phyloP scores from a whole-genome alignment of 2,113 vertebrate genomes.

The Sula dactylatra region DNA sequence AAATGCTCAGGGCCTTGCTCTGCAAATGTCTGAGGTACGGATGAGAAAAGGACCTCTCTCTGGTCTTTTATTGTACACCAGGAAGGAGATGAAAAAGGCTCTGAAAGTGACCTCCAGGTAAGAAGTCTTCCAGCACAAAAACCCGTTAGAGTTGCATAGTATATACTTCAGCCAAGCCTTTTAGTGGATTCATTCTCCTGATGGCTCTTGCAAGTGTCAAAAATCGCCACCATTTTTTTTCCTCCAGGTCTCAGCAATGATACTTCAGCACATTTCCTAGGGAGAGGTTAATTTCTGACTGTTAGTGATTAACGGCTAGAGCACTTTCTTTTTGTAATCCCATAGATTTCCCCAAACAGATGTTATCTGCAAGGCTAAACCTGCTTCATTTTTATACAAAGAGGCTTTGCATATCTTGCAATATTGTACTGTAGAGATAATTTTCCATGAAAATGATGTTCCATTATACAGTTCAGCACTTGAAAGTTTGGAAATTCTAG shows the following conservation, averaged over 20 bases:
- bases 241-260: neutral
- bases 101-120: neutral
- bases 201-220: neutral
- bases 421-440: neutral
- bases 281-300: neutral
- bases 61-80: neutral
- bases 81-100: neutral
- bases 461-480: neutral
- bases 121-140: neutral
- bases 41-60: neutral
- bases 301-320: neutral
- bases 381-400: neutral
- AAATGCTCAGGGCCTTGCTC: neutral
- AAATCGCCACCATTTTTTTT: neutral
- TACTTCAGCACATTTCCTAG: neutral
- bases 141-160: neutral
- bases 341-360: neutral
- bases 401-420: neutral
- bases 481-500: neutral
- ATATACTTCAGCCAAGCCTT: neutral
- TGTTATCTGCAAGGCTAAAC: neutral
- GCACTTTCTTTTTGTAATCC: neutral
- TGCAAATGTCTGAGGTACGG: neutral
- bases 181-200: neutral
- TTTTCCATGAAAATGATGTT: neutral